phyloP scores from a whole-genome alignment of 2,797 vertebrate genomes.

The Pampus argenteus region DNA sequence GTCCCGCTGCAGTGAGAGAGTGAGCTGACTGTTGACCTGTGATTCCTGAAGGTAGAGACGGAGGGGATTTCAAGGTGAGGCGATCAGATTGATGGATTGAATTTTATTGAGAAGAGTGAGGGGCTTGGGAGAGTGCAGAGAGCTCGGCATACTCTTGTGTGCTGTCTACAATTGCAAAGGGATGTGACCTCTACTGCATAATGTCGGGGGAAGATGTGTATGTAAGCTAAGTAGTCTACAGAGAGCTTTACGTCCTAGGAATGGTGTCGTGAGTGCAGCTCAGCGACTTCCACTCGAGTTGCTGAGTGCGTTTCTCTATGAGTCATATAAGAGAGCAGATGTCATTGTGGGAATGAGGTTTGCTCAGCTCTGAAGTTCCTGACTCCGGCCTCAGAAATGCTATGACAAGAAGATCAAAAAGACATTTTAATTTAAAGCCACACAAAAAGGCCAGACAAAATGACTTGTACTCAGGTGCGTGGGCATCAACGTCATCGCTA shows the following conservation, averaged over 20 bases:
- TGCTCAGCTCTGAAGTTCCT: slow-evolving; percentile 34
- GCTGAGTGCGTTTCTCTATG: slow-evolving; percentile 41
- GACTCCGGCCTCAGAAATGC: slow-evolving; percentile 40
- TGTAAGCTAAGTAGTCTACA: not conserved
- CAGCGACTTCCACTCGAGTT: slow-evolving; percentile 25
- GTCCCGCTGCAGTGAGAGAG: slow-evolving; percentile 49
- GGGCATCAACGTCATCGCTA: slow-evolving; percentile 13
- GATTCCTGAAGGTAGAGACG: slow-evolving; percentile 39
- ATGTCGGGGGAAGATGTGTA: not conserved
- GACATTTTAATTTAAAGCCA: slow-evolving; percentile 22
- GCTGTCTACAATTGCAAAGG: not conserved
- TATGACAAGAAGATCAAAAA: slow-evolving; percentile 42
- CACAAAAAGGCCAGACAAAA: slow-evolving; percentile 25
- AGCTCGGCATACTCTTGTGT: slow-evolving; percentile 10
- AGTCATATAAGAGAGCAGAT: slow-evolving; percentile 49
- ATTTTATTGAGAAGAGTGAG: slow-evolving; percentile 25
- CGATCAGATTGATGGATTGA: slow-evolving; percentile 31
- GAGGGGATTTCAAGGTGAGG: slow-evolving; percentile 39
- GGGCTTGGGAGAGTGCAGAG: slow-evolving; percentile 10
- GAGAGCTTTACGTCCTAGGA: slow-evolving; percentile 10
- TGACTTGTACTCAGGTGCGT: slow-evolving; percentile 25
- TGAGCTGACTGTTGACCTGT: slow-evolving; percentile 54
- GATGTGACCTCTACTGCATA: not conserved
- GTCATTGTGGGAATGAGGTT: slow-evolving; percentile 56
- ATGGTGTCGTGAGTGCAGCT: slow-evolving; percentile 23